Evolutionary conservation across 1,140 invertebrate species (phyloP).

Genomic region (Drosophila dunni): DNA sequence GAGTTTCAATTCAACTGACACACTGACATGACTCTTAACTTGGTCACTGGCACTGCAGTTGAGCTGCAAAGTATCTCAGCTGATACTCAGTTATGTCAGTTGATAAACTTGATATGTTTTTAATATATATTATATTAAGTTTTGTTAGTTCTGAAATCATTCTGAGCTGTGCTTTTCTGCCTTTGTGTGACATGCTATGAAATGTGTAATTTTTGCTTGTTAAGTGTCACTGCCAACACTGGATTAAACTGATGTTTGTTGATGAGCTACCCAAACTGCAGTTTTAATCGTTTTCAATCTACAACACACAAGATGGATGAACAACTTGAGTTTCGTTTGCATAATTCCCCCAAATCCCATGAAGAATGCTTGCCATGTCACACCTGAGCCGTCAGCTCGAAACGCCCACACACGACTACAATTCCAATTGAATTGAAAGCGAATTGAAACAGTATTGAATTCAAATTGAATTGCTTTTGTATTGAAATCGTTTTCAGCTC

Average conservation of each 20-base stretch:
- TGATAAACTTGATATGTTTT: not conserved
- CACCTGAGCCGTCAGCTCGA: conserved; percentile 10
- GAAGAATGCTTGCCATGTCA: conserved; percentile 17
- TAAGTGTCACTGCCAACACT: conserved; percentile 24
- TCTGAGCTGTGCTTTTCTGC: not conserved
- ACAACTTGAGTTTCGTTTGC: conserved; percentile 19
- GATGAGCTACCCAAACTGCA: conserved; percentile 49
- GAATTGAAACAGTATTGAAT: conserved; percentile 23
- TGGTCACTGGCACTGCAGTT: conserved; percentile 63
- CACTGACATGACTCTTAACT: conserved; percentile 42
- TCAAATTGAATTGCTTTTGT: conserved; percentile 28
- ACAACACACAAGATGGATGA: conserved; percentile 50
- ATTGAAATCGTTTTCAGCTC: conserved; percentile 26
- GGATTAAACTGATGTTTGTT: conserved; percentile 51
- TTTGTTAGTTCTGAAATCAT: not conserved
- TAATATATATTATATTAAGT: not conserved
- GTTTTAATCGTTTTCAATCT: conserved; percentile 30
- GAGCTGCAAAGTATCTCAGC: conserved; percentile 13
- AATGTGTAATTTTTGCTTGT: conserved; percentile 15
- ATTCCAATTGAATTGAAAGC: conserved; percentile 3
- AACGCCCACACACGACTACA: conserved; percentile 12
- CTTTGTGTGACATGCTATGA: not conserved
- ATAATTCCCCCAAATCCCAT: conserved; percentile 21
- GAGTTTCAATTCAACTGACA: conserved; percentile 52
- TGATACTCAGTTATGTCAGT: not conserved